Evolutionary conservation across 2,113 vertebrate species (phyloP).

Genomic region (Octodon degus): DNA sequence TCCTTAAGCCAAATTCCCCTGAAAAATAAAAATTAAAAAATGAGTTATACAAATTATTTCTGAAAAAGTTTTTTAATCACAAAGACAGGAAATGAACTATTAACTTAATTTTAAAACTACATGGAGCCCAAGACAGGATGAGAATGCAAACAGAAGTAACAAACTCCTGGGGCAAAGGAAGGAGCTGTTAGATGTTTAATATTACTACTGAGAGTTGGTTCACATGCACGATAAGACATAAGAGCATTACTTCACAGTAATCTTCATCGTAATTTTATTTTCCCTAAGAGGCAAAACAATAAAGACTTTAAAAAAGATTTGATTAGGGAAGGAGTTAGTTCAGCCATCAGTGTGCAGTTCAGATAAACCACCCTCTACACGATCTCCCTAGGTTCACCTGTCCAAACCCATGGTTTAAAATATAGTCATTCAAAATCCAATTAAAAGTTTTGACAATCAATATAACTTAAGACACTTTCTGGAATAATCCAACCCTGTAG

Average conservation of each 20-base stretch:
- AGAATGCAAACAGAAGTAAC: background rate
- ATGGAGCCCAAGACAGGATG: background rate
- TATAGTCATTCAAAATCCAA: background rate
- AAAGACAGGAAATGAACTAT: background rate
- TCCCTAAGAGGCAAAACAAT: background rate
- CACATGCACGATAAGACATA: background rate
- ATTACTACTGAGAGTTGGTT: background rate
- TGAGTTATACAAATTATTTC: constrained; percentile 40
- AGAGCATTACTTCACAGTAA: background rate
- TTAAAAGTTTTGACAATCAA: background rate
- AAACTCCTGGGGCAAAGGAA: background rate
- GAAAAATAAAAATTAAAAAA: background rate
- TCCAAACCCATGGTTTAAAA: background rate
- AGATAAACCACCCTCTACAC: background rate
- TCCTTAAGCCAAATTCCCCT: constrained; percentile 95
- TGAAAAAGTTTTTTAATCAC: constrained; percentile 51
- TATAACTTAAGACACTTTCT: background rate
- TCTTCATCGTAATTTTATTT: background rate
- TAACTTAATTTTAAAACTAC: background rate
- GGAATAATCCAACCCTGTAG: background rate
- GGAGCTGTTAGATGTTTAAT: background rate
- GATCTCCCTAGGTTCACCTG: background rate
- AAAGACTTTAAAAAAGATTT: background rate
- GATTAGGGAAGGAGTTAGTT: background rate
- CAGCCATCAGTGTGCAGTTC: background rate